Evolutionary conservation across 1,140 invertebrate genomes (phyloP), one percentile per base, ranked within the genome.

Genomic region (Bombus superbus): DNA sequence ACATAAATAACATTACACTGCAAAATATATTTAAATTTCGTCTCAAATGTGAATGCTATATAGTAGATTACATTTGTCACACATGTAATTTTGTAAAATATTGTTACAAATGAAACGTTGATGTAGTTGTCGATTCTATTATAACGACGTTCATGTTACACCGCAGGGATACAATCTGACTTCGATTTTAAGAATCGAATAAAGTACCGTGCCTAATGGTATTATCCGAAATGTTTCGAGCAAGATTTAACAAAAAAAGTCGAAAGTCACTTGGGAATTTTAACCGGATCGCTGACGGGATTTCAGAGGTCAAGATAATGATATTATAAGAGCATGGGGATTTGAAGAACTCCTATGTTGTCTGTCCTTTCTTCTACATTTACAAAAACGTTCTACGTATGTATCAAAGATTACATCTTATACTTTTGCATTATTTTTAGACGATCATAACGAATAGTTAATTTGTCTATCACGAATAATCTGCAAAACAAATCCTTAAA

Each of bases 221-320:
- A 25, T 69, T 42, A 25, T 53, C 38, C 13, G n/a, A 47, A 64
- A 57, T 44, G 47, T 69, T 22, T 59, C 42, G 18, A 11, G 4
- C 8, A 35, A 38, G 28, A 66, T 44, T 71, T 53, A 59, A 78
- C 47, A 78, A n/a, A 66, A 57, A 75, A 78, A 77, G 72, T 57
- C 35, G 47, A 83, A 78, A 83, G 75, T 83, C 75, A 83, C 75
- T 78, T 59, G 75, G 42, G 74, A 59, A 59, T 83, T 74, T 83
- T 78, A 71, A 76, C 64, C 10, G 38, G 13, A 28, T 77, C 47
- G 53, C 64, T 40, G 75, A 38, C 25, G 25, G 38, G 25, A 40
- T 72, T 66, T n/a, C 38, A 57, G 28, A 38, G 66, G n/a, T 35
- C 66, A 47, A 53, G 47, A 47, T 83, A 71, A 83, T 71, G 82